phyloP scores from a whole-genome alignment of 2,797 vertebrate species.

The Xenops minutus region DNA sequence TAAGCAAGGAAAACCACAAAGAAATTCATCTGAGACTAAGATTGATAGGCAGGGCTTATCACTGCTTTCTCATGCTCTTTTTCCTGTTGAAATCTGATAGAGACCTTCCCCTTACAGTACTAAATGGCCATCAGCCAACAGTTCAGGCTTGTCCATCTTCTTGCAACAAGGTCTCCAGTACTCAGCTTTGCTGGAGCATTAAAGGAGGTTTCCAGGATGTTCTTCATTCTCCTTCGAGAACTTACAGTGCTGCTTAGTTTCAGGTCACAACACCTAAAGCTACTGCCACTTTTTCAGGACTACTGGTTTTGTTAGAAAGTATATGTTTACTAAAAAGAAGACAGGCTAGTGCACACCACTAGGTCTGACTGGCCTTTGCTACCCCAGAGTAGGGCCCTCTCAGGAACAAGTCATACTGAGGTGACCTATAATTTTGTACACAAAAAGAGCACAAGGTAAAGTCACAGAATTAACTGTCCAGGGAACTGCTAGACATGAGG shows the following conservation, averaged over 20 bases:
- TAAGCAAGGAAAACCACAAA: conserved; percentile 11
- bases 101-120: neutral
- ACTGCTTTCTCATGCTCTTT: neutral
- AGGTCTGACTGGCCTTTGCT: neutral
- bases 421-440: neutral
- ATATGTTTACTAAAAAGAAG: neutral
- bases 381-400: neutral
- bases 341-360: neutral
- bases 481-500: neutral
- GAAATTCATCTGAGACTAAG: neutral
- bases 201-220: neutral
- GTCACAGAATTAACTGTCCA: neutral
- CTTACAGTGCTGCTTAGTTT: neutral
- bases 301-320: neutral
- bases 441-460: neutral
- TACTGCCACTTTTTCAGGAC: neutral
- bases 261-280: neutral
- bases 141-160: neutral
- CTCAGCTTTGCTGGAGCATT: neutral
- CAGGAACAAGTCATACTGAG: neutral
- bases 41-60: neutral
- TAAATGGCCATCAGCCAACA: neutral
- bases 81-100: neutral
- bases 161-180: neutral
- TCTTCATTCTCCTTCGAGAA: neutral